Conservation (phyloP, 2,888 invertebrate genomes). For the Pedicia rivosa region DNA sequence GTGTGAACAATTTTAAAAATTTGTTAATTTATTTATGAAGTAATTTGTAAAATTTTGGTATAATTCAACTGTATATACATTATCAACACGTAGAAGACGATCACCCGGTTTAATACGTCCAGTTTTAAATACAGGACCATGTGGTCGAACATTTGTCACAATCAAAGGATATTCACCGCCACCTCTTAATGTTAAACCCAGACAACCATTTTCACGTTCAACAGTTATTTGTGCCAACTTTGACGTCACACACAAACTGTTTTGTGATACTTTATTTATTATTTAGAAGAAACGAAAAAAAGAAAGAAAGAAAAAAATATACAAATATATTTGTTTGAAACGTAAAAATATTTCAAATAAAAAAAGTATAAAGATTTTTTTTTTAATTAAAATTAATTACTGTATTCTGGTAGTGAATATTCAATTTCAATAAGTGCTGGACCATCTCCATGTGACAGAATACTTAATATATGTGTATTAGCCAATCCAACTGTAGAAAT, state of each 20-base stretch:
- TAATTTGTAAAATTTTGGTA: too few relatives aligned
- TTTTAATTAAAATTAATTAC: conserved; percentile 33
- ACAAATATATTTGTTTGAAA: too few relatives aligned
- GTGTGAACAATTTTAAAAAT: conserved; percentile 11
- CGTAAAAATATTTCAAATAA: background rate
- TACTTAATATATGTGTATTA: conserved; percentile 56
- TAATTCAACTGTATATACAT: conserved; percentile 32
- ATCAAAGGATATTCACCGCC: conserved; percentile 69
- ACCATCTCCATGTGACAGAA: conserved; percentile 56
- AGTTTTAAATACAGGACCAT: conserved; percentile 80
- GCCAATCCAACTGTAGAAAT: conserved; percentile 57
- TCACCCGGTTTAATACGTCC: conserved; percentile 85
- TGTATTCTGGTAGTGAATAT: conserved; percentile 66
- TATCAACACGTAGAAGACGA: conserved; percentile 72
- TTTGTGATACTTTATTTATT: conserved; percentile 50
- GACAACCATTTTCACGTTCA: conserved; percentile 62
- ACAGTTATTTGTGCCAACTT: conserved; percentile 66
- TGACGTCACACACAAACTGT: conserved; percentile 55
- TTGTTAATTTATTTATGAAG: background rate
- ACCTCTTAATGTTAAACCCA: conserved; percentile 76
- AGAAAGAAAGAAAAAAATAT: background rate
- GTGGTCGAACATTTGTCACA: conserved; percentile 76
- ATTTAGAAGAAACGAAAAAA: conserved; percentile 7
- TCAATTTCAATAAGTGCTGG: conserved; percentile 67
- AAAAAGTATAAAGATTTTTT: background rate